Evolutionary conservation across 2,797 vertebrate genomes (phyloP), one percentile per base, ranked within the genome.

Genomic region (Pteropus rufus): DNA sequence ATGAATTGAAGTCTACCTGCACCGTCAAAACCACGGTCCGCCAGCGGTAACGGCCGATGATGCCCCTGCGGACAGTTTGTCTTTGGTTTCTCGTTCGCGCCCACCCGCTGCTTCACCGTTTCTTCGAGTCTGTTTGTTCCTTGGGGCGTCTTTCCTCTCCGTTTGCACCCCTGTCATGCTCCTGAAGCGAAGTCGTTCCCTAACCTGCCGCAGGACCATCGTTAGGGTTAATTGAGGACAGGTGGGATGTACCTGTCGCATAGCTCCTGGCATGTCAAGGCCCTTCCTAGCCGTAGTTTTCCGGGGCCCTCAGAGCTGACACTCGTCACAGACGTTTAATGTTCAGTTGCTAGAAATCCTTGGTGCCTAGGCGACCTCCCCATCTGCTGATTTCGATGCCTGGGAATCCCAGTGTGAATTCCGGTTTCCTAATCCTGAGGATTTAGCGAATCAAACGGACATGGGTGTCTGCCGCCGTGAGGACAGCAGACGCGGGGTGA

Each of bases 171-270:
- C 15, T 49, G 29, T 8, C 23, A 88, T 73, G n/a, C 29, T 41
- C 24, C 15, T 2, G 62, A 56, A 14, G 24, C 10, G 16, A 29
- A 19, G 44, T 46, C 21, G 3, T 15, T 52, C n/a, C 16, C 29
- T 16, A 21, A 11, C 1, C 11, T 29, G 12, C 10, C 18, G 0
- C 7, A 5, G 29, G n/a, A 14, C 15, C 29, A 31, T 6, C 3
- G 9, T 24, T 26, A 4, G 31, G 46, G 24, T 26, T 14, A 24
- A 7, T 14, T 4, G 58, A 77, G 46, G 4, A 0, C 0, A 15
- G 19, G 6, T 39, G 5, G 14, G 31, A 65, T 6, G 5, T 5
- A 14, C 16, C 29, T 52, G 15, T 3, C 10, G 8, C 8, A 0
- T 49, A 2, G 2, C 0, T 29, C 46, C 46, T 16, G 14, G 4